Evolutionary conservation across 2,797 vertebrate species (phyloP).

Genomic region (Cossypha dichroa): DNA sequence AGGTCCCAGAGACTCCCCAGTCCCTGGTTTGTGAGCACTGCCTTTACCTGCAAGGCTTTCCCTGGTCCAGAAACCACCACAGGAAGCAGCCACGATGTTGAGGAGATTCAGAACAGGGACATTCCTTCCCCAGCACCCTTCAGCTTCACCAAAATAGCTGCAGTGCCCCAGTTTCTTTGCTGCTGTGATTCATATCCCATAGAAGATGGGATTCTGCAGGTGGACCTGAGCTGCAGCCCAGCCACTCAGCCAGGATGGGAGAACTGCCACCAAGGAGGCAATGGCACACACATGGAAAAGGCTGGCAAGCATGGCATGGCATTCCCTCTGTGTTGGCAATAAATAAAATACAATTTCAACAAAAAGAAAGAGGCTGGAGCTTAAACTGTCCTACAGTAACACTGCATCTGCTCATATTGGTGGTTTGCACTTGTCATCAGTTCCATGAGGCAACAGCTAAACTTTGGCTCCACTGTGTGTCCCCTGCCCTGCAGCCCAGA

Average conservation of each 20-base stretch:
- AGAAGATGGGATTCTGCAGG: not conserved
- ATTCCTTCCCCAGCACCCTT: constrained; percentile 9
- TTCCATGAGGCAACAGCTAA: not conserved
- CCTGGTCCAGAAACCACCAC: not conserved
- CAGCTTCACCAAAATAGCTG: constrained; percentile 33
- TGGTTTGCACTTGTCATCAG: not conserved
- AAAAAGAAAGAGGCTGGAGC: not conserved
- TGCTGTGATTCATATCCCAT: constrained; percentile 28
- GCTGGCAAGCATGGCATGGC: not conserved
- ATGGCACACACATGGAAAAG: not conserved
- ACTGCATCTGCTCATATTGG: not conserved
- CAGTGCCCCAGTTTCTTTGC: constrained; percentile 61
- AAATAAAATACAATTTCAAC: not conserved
- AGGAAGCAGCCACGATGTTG: not conserved
- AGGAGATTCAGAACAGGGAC: not conserved
- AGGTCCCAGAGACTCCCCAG: not conserved
- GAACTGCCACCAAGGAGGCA: not conserved
- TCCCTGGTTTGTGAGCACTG: not conserved
- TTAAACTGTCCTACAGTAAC: not conserved
- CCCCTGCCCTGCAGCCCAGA: not conserved
- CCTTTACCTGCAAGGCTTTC: not conserved
- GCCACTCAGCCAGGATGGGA: not conserved
- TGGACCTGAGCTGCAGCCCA: not conserved
- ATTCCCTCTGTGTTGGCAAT: not conserved
- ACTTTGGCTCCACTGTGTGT: not conserved